Conservation (phyloP, 2,797 vertebrate species). For the Esox lucius region DNA sequence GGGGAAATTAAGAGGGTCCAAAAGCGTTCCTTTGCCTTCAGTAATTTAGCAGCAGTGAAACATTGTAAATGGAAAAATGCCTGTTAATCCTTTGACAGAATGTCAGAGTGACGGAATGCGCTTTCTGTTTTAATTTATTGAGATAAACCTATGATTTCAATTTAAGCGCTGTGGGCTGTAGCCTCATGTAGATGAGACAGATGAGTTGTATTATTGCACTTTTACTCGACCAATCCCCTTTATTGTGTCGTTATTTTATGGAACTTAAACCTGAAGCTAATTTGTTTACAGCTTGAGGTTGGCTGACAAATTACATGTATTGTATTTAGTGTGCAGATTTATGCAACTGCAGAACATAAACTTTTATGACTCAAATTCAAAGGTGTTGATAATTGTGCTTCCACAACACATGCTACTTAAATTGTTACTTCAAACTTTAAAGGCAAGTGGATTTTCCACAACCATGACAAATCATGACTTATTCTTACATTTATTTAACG, state of each 20-base stretch:
- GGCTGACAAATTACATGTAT: conserved; percentile 73
- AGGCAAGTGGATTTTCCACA: no score
- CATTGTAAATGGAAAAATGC: conserved; percentile 52
- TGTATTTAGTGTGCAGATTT: conserved; percentile 77
- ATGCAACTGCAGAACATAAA: conserved; percentile 74
- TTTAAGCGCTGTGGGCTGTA: conserved; percentile 63
- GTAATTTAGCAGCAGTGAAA: conserved; percentile 62
- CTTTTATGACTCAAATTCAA: conserved; percentile 46
- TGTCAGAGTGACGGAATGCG: conserved; percentile 76
- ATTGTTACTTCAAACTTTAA: background rate
- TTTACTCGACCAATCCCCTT: conserved; percentile 62
- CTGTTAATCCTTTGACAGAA: conserved; percentile 56
- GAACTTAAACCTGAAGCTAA: conserved; percentile 77
- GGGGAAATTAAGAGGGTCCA: conserved; percentile 48
- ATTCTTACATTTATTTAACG: background rate
- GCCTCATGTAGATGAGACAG: conserved; percentile 40
- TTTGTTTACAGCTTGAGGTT: conserved; percentile 71
- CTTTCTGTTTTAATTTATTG: conserved; percentile 82
- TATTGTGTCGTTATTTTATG: conserved; percentile 70
- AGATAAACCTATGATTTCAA: conserved; percentile 71
- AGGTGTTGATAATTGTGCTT: conserved; percentile 30
- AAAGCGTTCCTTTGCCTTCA: conserved; percentile 37
- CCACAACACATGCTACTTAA: background rate
- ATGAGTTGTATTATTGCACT: conserved; percentile 52
- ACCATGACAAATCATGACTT: background rate